Base-by-base conservation (phyloP, 2,113 vertebrate species). In the Hipposideros armiger region DNA sequence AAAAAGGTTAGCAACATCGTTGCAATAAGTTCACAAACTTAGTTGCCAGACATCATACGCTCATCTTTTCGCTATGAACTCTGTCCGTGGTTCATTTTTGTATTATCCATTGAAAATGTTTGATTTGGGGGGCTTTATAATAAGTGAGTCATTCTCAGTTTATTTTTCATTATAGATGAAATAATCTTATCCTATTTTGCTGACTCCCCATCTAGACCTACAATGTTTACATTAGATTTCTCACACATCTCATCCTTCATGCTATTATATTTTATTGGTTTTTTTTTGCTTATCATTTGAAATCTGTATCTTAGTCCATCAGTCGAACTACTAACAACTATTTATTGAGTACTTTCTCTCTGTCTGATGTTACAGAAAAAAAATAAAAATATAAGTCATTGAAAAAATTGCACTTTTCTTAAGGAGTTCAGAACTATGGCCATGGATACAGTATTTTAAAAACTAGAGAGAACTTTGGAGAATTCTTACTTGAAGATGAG, bases 321-420 rank as follows among this genome's bases (percentile, higher is more conserved):
- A 64, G 60, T 84, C 50, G 81, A 69, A 82, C 22, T 66, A 19
- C 24, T 64, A 36, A 87, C 20, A 76, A 90, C 0, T 64, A 62
- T 72, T 83, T 80, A 70, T 58, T 91, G 36, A 83, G 42, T 77
- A 26, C 58, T 80, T 91, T 85, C 24, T 82, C 11, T 85, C 47
- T 40, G 15, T 72, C 26, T 80, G 32, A 64, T 77, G 11, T 93
- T 87, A 73, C 7, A 76, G 76, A 22, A 13, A 40, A 90, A 89
- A 92, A 22, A 26, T 36, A 82, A 90, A 88, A 95, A 54, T 88
- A 89, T 9, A 93, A 95, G 60, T 11, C 64, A 45, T 64, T 76
- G 60, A 95, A 5, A 74, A 90, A 70, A n/a, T 80, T 84, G 14
- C 7, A 36, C 7, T 92, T 45, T 90, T 84, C 56, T 90, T 87